phyloP scores from a whole-genome alignment of 2,888 invertebrate genomes.

The Cloeon dipterum region DNA sequence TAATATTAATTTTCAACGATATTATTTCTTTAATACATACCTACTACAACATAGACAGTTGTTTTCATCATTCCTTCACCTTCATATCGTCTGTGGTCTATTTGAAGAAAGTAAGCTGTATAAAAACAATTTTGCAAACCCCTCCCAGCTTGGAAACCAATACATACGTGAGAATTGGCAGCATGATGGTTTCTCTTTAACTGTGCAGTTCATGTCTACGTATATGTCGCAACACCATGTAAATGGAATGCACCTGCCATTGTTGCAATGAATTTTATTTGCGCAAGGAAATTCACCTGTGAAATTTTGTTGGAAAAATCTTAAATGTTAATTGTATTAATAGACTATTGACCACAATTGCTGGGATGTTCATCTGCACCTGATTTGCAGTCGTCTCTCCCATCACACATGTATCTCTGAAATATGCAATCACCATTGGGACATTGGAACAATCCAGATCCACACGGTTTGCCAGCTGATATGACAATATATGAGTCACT shows the following conservation, averaged over 20 bases:
- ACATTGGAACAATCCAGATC: slow-evolving; percentile 14
- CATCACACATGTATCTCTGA: slow-evolving; percentile 26
- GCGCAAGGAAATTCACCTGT: slow-evolving; percentile 16
- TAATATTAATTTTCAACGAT: neutral
- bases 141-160: no score
- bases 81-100: slow-evolving; percentile 13
- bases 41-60: slow-evolving; percentile 20
- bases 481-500: slow-evolving; percentile 4
- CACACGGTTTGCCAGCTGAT: slow-evolving; percentile 11
- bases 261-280: slow-evolving; percentile 15
- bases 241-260: slow-evolving; percentile 26
- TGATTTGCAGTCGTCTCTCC: slow-evolving; percentile 24
- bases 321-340: neutral
- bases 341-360: slow-evolving; percentile 18
- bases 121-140: no score
- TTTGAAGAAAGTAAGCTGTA: no score
- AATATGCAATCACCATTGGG: slow-evolving; percentile 20
- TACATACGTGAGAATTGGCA: no score
- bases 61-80: slow-evolving; percentile 20
- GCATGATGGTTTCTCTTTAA: slow-evolving; percentile 20
- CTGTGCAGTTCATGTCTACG: slow-evolving; percentile 19
- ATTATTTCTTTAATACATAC: slow-evolving; percentile 12
- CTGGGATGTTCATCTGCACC: slow-evolving; percentile 23
- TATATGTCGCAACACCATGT: slow-evolving; percentile 25
- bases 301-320: slow-evolving; percentile 5